Base-by-base conservation (phyloP, 2,113 vertebrate species). In the Hymenochirus boettgeri region DNA sequence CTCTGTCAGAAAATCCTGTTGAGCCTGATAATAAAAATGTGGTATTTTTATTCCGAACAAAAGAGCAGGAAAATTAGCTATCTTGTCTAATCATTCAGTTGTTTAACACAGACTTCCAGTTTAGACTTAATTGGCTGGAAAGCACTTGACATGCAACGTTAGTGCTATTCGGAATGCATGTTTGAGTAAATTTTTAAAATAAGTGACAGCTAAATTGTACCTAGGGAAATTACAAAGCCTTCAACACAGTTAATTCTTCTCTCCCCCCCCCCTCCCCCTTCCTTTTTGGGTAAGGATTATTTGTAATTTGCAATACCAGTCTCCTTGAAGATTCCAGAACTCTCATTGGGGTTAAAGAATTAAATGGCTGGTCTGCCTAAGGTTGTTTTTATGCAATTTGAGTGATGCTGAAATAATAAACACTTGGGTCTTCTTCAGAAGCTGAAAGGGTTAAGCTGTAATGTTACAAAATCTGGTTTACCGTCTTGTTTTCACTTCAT, bases 131-230 rank as follows among this genome's bases (percentile, higher is more conserved):
- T 98, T 98, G 95, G 94, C 90, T 97, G 95, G 94, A 97, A 99
- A 99, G 94, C 93, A 94, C 92, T 95, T 97, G 96, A 97, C 95
- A 94, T 96, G 94, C 93, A 93, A 96, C 96, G 96, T 96, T 95
- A 91, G 91, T 92, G 93, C 93, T 93, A 92, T 95, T 99, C 91
- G 8, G 86, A 91, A 86, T 81, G 87, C 81, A 79, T 90, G 87
- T 93, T 84, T 87, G 89, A 91, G 91, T 94, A 95, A 97, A 96
- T 95, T 92, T n/a, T 92, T 91, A 92, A 92, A 84, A 87, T 92
- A 92, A 94, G 88, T 98, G 96, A 99, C 96, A 97, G 94, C 93
- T 98, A 99, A 99, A 99, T 99, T 99, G 95, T 96, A 98, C 94
- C 92, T 88, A 89, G 88, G 92, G 90, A 96, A 97, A 99, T 97